Base-by-base conservation (phyloP, 92 coral and sea anemone species). In the Phymanthus crucifer region DNA sequence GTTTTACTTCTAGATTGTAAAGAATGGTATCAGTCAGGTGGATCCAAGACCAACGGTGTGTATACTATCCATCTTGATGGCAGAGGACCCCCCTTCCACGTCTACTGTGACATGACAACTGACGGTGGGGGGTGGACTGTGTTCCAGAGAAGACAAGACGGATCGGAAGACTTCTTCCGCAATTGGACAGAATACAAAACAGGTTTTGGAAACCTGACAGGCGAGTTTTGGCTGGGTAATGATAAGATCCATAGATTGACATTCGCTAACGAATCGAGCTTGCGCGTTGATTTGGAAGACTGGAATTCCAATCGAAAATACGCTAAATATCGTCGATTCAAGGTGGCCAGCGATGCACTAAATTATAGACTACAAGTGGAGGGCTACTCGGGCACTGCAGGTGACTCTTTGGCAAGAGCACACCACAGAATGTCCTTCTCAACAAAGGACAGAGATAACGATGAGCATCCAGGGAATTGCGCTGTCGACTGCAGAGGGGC, bases 71-170 rank as follows among this genome's bases (percentile, higher is more conserved):
- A 64, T 18, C 92, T 90, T 37, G 84, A 82, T n/a, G n/a, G n/a
- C 47, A 82, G 70, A 14, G 31, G 34, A 0, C 84, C 57, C 32
- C 73, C 17, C 23, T 40, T 81, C 50, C 14, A 23, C 14, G 84
- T 66, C 46, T 89, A 77, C 35, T 89, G 93, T 73, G 93, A 89
- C 83, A 90, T 86, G 84, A 52, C 71, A 32, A 83, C 90, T 5
- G 84, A 89, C 81, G 93, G 93, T 50, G 93, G 93, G n/a, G 93
- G 93, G 17, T 89, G 90, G 90, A 78, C 78, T 27, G 83, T 89
- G 40, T 72, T 86, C 26, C 93, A 89, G 69, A 74, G 87, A 40
- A 75, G 93, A 78, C 61, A 67, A 14, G 69, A 73, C 35, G 93
- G 93, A 31, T 79, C 85, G 1, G 76, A 76, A 4, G 87, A 83